A percentile compares a stretch with the other conserved stretches of the same genome.
Evolutionary conservation across 64 coral and sea anemone species (phyloP).

Genomic region (Montipora sp.): DNA sequence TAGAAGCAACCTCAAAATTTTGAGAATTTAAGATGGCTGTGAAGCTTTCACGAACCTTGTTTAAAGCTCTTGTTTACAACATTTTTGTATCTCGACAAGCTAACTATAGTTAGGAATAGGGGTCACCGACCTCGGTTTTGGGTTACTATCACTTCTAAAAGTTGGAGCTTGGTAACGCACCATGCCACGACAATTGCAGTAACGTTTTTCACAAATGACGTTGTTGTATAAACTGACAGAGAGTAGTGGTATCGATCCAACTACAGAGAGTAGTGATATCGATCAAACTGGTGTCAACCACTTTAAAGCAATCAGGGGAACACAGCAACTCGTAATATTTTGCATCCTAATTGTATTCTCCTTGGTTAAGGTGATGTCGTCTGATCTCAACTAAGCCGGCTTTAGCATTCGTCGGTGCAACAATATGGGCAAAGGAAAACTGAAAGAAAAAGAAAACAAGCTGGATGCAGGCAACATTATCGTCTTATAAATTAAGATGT

Average conservation of each 20-base stretch:
- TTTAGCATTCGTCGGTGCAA: constrained; percentile 5
- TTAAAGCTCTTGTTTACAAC: too few species aligned
- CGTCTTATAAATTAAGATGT: neutral
- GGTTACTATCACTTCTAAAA: too few species aligned
- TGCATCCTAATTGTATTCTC: neutral
- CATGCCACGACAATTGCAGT: too few species aligned
- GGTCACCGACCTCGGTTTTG: too few species aligned
- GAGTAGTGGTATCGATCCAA: neutral
- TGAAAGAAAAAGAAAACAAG: neutral
- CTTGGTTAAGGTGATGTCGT: constrained; percentile 13
- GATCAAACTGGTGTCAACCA: neutral
- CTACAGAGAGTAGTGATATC: neutral
- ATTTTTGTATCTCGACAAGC: too few species aligned
- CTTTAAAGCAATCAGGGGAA: neutral
- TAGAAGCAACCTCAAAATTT: too few species aligned
- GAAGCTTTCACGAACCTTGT: too few species aligned
- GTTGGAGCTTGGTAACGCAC: too few species aligned
- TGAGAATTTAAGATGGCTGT: too few species aligned
- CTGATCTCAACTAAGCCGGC: neutral
- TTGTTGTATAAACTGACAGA: neutral
- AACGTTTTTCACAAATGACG: too few species aligned
- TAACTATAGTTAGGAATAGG: too few species aligned
- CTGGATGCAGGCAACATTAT: too few species aligned
- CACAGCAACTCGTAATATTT: neutral
- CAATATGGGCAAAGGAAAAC: constrained; percentile 27